A percentile compares a stretch with the other conserved stretches of the same genome.
Evolutionary conservation across 2,113 vertebrate genomes (phyloP).

Genomic region (Notechis scutatus): DNA sequence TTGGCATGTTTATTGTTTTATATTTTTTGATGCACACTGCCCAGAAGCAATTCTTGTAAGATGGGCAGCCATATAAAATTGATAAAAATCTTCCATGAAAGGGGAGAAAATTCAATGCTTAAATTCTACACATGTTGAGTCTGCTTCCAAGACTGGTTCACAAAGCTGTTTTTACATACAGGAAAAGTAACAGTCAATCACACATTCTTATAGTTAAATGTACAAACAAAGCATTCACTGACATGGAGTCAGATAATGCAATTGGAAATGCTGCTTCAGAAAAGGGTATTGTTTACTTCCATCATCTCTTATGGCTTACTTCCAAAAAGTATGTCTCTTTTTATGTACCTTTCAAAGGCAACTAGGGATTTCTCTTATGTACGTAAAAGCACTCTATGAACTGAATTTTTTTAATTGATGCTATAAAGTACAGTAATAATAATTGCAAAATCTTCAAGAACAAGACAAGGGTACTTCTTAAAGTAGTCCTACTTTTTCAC

Average conservation of each 20-base stretch:
- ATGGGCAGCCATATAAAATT: neutral
- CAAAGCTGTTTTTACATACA: neutral
- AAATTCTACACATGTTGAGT: neutral
- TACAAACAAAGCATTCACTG: neutral
- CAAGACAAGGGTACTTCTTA: neutral
- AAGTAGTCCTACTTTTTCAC: neutral
- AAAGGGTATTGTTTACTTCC: neutral
- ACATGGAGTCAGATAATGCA: neutral
- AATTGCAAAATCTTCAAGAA: neutral
- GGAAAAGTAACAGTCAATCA: neutral
- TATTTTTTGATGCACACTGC: neutral
- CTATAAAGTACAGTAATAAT: neutral
- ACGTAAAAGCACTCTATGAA: neutral
- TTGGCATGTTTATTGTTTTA: neutral
- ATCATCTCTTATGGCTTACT: neutral
- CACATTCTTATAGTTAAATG: neutral
- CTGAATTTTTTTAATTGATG: neutral
- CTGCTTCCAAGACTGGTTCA: neutral
- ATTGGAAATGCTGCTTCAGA: neutral
- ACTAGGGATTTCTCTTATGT: neutral
- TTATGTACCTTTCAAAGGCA: neutral
- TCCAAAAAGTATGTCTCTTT: neutral
- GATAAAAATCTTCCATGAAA: neutral
- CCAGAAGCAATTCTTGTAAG: neutral
- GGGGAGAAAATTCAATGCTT: neutral